Base-by-base conservation (phyloP, 2,888 invertebrate genomes). In the Arrhopalites spinosus region DNA sequence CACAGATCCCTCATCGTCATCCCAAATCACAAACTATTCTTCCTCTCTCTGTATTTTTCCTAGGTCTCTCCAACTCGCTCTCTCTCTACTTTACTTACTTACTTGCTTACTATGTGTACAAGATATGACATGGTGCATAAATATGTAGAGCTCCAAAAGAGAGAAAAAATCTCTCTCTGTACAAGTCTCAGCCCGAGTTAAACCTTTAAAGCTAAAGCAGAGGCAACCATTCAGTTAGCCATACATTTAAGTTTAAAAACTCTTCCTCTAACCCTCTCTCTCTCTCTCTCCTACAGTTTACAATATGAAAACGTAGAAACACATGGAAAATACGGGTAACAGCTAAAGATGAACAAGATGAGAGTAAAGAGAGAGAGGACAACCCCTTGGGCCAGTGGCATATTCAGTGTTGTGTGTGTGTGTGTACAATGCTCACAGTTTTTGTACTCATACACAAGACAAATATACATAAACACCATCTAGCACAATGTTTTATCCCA, bases 1-100 rank as follows among this genome's bases (percentile, higher is more conserved):
- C 63, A 45, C 73, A 66, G 43, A 50, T 66, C 66, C 53, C 66
- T 73, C 36, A 45, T 45, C 27, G 23, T 25, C 17, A 73, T 36
- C 25, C 66, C 29, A 66, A n/a, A 53, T 30, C 66, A 50, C 15
- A 73, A 23, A 45, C 20, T n/a, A 36, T 36, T 11, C 36, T n/a
- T 36, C 36, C 11, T 11, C 36, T 36, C 36, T 36, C 36, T 11
- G 36, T 36, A 36, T 36, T 36, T 11, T 11, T 36, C 36, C 36
- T 36, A 3, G 5, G 36, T 11, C 36, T 7, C 36, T 36, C 11
- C 11, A 36, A 3, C 36, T 7, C 11, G 36, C 3, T 11, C 3
- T 36, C 36, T n/a, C n/a, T 47, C n/a, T n/a, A n/a, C n/a, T n/a
- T n/a, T n/a, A n/a, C n/a, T n/a, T n/a, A n/a, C n/a, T n/a, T n/a